Evolutionary conservation across 2,113 vertebrate genomes (phyloP), one percentile per base, ranked within the genome.

Genomic region (Sylvilagus bachmani): DNA sequence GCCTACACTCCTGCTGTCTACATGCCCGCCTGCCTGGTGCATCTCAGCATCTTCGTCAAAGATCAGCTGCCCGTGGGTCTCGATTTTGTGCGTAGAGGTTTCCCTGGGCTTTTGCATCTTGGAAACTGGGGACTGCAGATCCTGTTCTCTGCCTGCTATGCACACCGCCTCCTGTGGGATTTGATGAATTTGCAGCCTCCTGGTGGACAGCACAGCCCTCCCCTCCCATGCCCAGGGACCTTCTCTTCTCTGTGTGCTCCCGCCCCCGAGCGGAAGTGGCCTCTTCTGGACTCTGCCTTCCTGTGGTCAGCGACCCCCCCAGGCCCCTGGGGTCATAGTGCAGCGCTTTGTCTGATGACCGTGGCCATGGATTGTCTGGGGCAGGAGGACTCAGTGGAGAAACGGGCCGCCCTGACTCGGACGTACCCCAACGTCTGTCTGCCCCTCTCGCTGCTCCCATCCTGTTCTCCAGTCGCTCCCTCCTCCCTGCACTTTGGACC

Each of bases 371-470:
- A 3, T 25, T 74, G 71, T 49, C 8, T 2, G 2, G 55, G n/a
- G 49, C 66, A 36, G 13, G 44, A 36, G 66, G 77, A 10, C 61
- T 92, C 80, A 0, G 0, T 0, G 24, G 49, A 24, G 79, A 74
- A 25, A 4, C 0, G 11, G 24, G 55, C 55, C 36, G 0, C 10
- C 2, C 24, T 53, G 29, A 1, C 10, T 2, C 2, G 55, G 5
- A 5, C 17, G 0, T 0, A 3, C 7, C 10, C 33, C 21, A 0
- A 0, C 25, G 4, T n/a, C 84, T 0, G 1, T 8, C 7, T 25
- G 10, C 73, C 25, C 16, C n/a, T 21, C 5, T 5, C 1, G 0
- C 6, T 1, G 31, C 36, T 36, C 4, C 0, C 0, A 0, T 27
- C n/a, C 5, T 5, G 0, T 12, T 19, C 38, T 7, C 38, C 19